Base-by-base conservation (phyloP, 2,888 invertebrate genomes). In the Apotomis capreana region DNA sequence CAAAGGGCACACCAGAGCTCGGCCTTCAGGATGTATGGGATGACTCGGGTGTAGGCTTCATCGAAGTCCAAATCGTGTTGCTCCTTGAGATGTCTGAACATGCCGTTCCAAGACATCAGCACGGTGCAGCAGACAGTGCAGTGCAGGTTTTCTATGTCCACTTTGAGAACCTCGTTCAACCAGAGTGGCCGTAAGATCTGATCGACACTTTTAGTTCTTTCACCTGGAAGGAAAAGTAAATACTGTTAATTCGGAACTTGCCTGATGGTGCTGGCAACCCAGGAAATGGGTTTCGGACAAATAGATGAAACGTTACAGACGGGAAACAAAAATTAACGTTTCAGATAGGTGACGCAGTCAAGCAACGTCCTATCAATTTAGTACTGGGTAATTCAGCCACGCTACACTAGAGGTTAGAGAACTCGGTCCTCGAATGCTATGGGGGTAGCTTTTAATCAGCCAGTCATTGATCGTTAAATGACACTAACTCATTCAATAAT, bases 101-200 rank as follows among this genome's bases (percentile, higher is more conserved):
- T 82, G 0, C 83, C 80, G 9, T 83, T 82, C 91, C 91, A 91
- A 0, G 78, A 76, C 0, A 73, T 58, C 0, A 85, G 78, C 0
- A 75, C 62, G 0, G 46, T 52, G 2, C 77, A 77, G 64, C 90
- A 91, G 0, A 81, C 78, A 0, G 77, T 82, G 74, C 91, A 91
- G 0, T 79, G 72, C 0, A 89, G 74, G 36, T 84, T 78, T 0
- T 83, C 72, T 0, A 89, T 82, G 9, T 92, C 91, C 0, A 92
- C 46, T 74, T 88, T 87, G 0, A 91, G 49, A 0, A 87, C 80
- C 73, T 91, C 89, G 65, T 91, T 87, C 15, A 78, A 49, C 79
- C 82, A 86, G 0, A 79, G 74, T 0, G 91, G 91, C n/a, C 84
- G 76, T 78, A 92, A 78, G 0, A 82, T 78, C 0, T 77, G 74